Base-by-base conservation (phyloP, 2,888 invertebrate species). In the Ochropleura leucogaster region DNA sequence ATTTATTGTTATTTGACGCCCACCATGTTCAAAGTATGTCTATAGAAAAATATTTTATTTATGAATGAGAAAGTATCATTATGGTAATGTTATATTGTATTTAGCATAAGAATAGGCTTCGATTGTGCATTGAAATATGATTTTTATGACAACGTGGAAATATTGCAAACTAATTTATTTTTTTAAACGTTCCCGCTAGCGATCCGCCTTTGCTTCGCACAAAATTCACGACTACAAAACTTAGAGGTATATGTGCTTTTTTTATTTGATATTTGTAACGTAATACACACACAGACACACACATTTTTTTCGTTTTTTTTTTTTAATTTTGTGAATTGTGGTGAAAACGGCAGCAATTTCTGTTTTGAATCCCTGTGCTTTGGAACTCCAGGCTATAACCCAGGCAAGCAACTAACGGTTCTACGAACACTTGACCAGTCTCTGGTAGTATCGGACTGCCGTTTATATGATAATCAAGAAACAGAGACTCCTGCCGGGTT, bases 1-100 rank as follows among this genome's bases (percentile, higher is more conserved):
- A 68, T 68, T 69, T 60, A 82, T 75, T 42, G 40, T 46, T 57
- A 59, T 79, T 62, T 46, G 47, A 62, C 81, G 74, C 74, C 81
- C 59, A 82, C 81, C 40, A 14, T 49, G 4, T 46, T 55, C 12
- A 64, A 12, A 20, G 14, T 14, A n/a, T 60, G 69, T 46, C 40
- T 70, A 64, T 60, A 7, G n/a, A 47, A 68, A 66, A 62, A 71
- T 71, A 68, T 70, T 51, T 63, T 68, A 68, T 78, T 51, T 47
- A 49, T 18, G 60, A 77, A 60, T 42, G 55, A 57, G 79, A 80
- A 80, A 66, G 57, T 80, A 62, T 60, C 14, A 74, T 69, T 74
- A 77, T 81, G 62, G 3, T 77, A 77, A 81, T 71, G 0, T 55
- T 49, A 70, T 53, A 62, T 60, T 59, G 30, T 53, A 49, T 73